Percentiles rank a stretch among this genome's conserved stretches.
These are phyloP conservation scores for Amphiprion clarkii DNA, from an alignment of 2,797 vertebrate species.

Conservation along the genomic window DNA sequence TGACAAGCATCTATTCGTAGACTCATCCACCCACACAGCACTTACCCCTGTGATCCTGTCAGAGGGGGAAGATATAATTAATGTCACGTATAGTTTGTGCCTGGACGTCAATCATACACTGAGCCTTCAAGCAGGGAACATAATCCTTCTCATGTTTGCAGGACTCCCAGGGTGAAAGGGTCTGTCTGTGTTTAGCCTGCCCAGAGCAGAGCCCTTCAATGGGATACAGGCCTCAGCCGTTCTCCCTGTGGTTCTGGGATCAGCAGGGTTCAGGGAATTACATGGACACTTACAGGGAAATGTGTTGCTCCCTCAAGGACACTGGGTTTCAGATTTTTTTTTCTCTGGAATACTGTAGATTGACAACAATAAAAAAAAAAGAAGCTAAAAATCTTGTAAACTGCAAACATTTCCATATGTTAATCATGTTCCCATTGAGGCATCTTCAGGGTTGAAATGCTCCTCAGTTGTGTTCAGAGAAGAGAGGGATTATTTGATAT, in stretches of 20 bases:
- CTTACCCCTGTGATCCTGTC: slow-evolving; percentile 32
- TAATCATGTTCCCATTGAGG: not conserved
- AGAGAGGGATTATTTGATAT: slow-evolving; percentile 26
- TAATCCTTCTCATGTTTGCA: slow-evolving; percentile 46
- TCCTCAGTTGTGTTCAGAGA: slow-evolving; percentile 10
- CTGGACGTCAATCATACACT: slow-evolving; percentile 31
- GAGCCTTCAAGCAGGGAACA: slow-evolving; percentile 44
- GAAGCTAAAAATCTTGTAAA: not conserved
- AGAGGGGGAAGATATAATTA: slow-evolving; percentile 47
- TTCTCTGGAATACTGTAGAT: not conserved
- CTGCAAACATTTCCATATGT: not conserved
- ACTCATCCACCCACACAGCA: slow-evolving; percentile 45
- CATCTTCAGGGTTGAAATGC: slow-evolving; percentile 7
- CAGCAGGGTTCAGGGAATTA: slow-evolving; percentile 65
- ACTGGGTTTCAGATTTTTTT: not conserved
- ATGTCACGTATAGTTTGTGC: slow-evolving; percentile 24
- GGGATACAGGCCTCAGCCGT: slow-evolving; percentile 23
- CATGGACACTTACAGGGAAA: slow-evolving; percentile 49
- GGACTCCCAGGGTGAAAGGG: slow-evolving; percentile 45
- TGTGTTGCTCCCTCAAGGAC: slow-evolving; percentile 16
- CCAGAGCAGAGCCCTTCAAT: slow-evolving; percentile 33
- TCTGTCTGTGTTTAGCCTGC: slow-evolving; percentile 57
- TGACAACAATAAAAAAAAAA: slow-evolving; percentile 11
- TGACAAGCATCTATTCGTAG: slow-evolving; percentile 49
- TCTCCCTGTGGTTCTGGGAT: slow-evolving; percentile 51